Evolutionary conservation across 2,888 invertebrate species (phyloP).

Genomic region (Andricus quercusramuli): DNA sequence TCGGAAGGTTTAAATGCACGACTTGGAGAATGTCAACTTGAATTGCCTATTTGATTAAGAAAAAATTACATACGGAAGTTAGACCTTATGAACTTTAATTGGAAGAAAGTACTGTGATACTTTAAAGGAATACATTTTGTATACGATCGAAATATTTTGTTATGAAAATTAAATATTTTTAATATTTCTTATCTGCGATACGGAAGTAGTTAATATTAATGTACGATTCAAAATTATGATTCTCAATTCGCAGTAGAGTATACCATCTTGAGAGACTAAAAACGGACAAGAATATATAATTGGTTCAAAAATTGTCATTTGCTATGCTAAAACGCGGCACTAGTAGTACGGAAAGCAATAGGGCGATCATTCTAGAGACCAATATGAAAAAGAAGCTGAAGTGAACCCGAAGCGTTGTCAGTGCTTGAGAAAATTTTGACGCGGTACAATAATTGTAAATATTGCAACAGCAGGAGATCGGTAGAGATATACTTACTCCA

Average conservation of each 20-base stretch:
- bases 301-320: constrained; percentile 19
- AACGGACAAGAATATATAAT: constrained; percentile 8
- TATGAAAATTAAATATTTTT: neutral
- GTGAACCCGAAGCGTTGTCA: neutral
- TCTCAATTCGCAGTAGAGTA: neutral
- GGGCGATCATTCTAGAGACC: neutral
- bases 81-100: too few relatives aligned
- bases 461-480: constrained; percentile 27
- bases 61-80: too few relatives aligned
- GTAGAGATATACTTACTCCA: constrained; percentile 7
- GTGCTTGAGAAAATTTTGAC: constrained; percentile 16
- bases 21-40: too few relatives aligned
- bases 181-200: too few relatives aligned
- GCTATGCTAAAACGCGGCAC: constrained; percentile 14
- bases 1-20: too few relatives aligned
- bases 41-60: too few relatives aligned
- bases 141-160: too few relatives aligned
- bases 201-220: neutral
- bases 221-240: neutral
- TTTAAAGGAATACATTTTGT: too few relatives aligned
- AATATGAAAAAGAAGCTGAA: constrained; percentile 7
- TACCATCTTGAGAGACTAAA: neutral
- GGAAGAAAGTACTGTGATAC: too few relatives aligned
- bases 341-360: constrained; percentile 4
- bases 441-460: constrained; percentile 15